Base-by-base conservation (phyloP, 2,113 vertebrate genomes). In the Eclectus roratus region DNA sequence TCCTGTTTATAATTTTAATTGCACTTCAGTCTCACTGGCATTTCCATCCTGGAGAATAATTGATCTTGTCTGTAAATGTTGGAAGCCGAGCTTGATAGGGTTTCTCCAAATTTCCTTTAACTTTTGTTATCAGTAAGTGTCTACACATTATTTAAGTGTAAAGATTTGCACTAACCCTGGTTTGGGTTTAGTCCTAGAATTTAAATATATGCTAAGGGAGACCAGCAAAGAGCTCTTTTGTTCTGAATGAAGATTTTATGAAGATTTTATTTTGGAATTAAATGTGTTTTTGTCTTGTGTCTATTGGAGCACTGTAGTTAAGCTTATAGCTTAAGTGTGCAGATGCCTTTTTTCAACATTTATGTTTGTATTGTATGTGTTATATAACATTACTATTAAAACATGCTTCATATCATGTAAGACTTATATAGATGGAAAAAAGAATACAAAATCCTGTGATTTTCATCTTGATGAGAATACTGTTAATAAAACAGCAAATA, bases 41-140 rank as follows among this genome's bases (percentile, higher is more conserved):
- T 66, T 81, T 74, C 43, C 9, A 55, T 25, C 2, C 18, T 72
- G 29, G 16, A 72, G 35, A 66, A 35, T 49, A 41, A 47, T 7
- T 0, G 0, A 7, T 41, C 24, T 85, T 24, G 2, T 23, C 8
- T 25, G 33, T 64, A 31, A 31, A 2, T 41, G 11, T 70, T 17
- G 7, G 17, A 82, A 85, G 6, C 14, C 52, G 27, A 52, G 2
- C 13, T 77, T 60, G 18, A 16, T 9, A 52, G 7, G 2, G 0
- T 39, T 71, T 78, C 9, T 20, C 7, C 29, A 91, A 47, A 64
- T 3, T n/a, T 27, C 19, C 7, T 17, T 69, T 35, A 65, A 35
- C 6, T 21, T 29, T 20, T 78, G 24, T 41, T 68, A 3, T 41
- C 8, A 47, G 18, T 47, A 56, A 85, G 13, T 4, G 5, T 20